Percentiles rank a stretch among this genome's conserved stretches.
Evolutionary conservation across 2,113 vertebrate genomes (phyloP).

Genomic region (Gavia stellata): DNA sequence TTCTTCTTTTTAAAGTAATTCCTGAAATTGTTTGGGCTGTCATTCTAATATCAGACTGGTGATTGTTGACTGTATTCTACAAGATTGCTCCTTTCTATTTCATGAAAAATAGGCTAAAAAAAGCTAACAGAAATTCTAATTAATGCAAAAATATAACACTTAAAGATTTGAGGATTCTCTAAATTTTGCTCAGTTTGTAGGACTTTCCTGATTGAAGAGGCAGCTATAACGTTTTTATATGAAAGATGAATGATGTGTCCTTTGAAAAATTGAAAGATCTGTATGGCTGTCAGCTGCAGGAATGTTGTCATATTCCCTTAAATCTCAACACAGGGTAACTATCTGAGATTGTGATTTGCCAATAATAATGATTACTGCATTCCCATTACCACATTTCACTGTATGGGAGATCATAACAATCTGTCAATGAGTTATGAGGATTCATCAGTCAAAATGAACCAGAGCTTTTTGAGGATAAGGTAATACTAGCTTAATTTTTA

Average conservation of each 20-base stretch:
- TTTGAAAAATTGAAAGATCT: neutral
- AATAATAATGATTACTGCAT: neutral
- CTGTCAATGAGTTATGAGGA: neutral
- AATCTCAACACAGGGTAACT: neutral
- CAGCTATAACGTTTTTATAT: neutral
- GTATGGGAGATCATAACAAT: neutral
- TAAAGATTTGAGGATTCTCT: neutral
- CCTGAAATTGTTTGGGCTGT: neutral
- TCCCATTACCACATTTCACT: neutral
- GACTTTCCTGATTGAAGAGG: neutral
- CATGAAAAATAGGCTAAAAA: neutral
- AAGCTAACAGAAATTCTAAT: neutral
- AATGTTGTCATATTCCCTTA: neutral
- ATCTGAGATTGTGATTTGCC: neutral
- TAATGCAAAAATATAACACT: neutral
- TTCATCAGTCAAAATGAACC: neutral
- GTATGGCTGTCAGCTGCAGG: neutral
- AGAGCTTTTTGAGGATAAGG: neutral
- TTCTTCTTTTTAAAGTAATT: neutral
- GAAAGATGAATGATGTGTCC: neutral
- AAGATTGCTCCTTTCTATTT: neutral
- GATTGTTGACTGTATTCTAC: neutral
- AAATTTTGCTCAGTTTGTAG: neutral
- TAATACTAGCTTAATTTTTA: neutral
- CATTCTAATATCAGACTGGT: neutral